Evolutionary conservation across 2,113 vertebrate genomes (phyloP).

Genomic region (Tympanuchus pallidicinctus): DNA sequence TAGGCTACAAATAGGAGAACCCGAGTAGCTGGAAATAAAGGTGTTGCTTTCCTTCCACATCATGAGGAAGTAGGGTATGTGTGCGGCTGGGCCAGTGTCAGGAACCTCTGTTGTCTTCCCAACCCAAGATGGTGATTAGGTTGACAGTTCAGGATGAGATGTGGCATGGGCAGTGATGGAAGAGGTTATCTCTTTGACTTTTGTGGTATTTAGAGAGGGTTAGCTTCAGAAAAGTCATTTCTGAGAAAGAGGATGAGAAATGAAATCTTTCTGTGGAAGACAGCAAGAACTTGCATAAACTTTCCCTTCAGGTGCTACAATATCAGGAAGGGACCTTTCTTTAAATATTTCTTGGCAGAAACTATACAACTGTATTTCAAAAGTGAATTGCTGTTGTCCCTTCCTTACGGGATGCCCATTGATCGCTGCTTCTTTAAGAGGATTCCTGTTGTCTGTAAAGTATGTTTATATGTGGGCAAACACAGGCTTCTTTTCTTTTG

Average conservation of each 20-base stretch:
- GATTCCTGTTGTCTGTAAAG: neutral
- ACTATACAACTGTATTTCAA: neutral
- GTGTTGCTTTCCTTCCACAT: neutral
- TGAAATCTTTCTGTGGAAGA: neutral
- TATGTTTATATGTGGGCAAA: neutral
- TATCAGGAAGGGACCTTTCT: neutral
- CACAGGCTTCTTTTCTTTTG: neutral
- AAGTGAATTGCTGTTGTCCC: neutral
- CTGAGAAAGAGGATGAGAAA: neutral
- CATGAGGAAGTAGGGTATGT: neutral
- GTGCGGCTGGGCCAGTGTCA: neutral
- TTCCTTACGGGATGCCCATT: neutral
- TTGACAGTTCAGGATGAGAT: neutral
- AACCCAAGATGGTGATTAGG: neutral
- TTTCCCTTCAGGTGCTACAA: neutral
- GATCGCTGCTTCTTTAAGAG: neutral
- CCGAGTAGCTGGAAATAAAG: neutral
- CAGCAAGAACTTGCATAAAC: neutral
- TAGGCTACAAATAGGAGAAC: neutral
- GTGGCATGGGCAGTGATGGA: neutral
- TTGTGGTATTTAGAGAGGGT: neutral
- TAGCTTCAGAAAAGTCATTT: fast-evolving
- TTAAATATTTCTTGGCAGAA: neutral
- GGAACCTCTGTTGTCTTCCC: neutral
- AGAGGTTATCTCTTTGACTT: neutral